These are phyloP conservation scores for Parnassius orleans DNA, from an alignment of 2,888 invertebrate genomes.

Conservation along the genomic window DNA sequence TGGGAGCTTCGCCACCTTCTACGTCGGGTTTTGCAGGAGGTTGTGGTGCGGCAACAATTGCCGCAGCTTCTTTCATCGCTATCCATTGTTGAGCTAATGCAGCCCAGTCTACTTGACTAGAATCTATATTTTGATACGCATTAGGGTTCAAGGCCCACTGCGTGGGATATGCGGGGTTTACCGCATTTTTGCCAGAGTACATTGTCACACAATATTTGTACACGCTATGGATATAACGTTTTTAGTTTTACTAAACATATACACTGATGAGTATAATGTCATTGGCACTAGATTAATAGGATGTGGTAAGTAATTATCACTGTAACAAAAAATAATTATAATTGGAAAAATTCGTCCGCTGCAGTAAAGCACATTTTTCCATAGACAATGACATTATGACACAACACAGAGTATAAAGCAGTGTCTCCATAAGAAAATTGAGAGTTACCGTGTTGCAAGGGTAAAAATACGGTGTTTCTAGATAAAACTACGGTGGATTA, in stretches of 20 bases:
- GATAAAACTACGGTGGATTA: too few species aligned
- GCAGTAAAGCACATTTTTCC: slow-evolving; percentile 25
- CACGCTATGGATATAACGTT: slow-evolving; percentile 23
- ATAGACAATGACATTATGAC: slow-evolving; percentile 23
- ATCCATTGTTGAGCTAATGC: slow-evolving; percentile 99
- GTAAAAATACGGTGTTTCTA: too few species aligned
- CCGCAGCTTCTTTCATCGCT: slow-evolving; percentile 91
- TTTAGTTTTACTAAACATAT: slow-evolving; percentile 28
- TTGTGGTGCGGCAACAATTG: slow-evolving; percentile 80
- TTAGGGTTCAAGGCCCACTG: slow-evolving; percentile 92
- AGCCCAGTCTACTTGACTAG: slow-evolving; percentile 97
- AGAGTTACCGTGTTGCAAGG: too few species aligned
- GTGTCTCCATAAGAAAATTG: too few species aligned
- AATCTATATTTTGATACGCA: slow-evolving; percentile 90
- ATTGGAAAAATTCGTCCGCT: slow-evolving; percentile 5
- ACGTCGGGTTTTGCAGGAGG: slow-evolving; percentile 79
- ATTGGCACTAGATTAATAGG: slow-evolving; percentile 31
- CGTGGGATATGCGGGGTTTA: slow-evolving; percentile 83
- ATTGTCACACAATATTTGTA: slow-evolving; percentile 48
- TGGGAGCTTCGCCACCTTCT: slow-evolving; percentile 92
- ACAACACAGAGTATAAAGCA: too few species aligned
- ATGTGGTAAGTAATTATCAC: slow-evolving; percentile 25
- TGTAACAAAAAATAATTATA: slow-evolving; percentile 20
- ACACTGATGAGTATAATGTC: slow-evolving; percentile 17
- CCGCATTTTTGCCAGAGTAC: slow-evolving; percentile 83